Evolutionary conservation across 2,797 vertebrate species (phyloP).

Genomic region (Myotis pilosus): DNA sequence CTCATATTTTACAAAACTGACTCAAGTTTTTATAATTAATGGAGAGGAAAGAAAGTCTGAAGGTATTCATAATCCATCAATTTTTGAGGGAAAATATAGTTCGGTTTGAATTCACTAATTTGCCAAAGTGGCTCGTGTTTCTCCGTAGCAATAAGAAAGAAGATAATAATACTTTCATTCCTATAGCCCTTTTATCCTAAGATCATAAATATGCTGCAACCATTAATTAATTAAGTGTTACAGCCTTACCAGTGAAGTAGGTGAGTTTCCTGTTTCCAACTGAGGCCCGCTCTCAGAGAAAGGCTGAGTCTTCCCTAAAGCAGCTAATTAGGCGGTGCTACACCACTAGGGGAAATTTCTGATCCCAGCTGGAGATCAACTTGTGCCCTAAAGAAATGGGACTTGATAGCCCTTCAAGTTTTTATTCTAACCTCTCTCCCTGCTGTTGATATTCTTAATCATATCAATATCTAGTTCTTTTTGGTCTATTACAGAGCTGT

Average conservation of each 20-base stretch:
- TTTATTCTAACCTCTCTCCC: conserved; percentile 67
- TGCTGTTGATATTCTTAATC: conserved; percentile 72
- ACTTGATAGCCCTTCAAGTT: conserved; percentile 78
- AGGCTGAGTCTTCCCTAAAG: conserved; percentile 73
- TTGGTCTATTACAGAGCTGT: conserved; percentile 62
- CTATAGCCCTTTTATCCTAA: conserved; percentile 69
- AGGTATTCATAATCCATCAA: background rate
- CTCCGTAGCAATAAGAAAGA: conserved; percentile 40
- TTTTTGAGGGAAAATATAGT: background rate
- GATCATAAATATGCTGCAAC: conserved; percentile 78
- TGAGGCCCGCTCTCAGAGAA: conserved; percentile 71
- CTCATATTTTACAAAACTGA: conserved; percentile 29
- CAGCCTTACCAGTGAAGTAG: conserved; percentile 78
- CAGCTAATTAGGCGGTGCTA: conserved; percentile 75
- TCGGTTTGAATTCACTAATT: conserved; percentile 51
- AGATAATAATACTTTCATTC: conserved; percentile 48
- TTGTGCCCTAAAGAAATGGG: conserved; percentile 76
- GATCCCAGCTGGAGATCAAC: conserved; percentile 78
- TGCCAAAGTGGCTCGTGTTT: conserved; percentile 50
- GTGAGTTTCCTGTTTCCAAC: conserved; percentile 80
- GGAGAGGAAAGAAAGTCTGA: conserved; percentile 16
- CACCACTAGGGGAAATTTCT: conserved; percentile 76
- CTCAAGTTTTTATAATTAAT: conserved; percentile 5
- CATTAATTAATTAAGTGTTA: conserved; percentile 80
- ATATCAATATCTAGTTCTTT: conserved; percentile 69